Percentiles rank a stretch among this genome's conserved stretches.
Evolutionary conservation across 92 coral and sea anemone genomes (phyloP).

Genomic region (Palythoa heliodiscus): DNA sequence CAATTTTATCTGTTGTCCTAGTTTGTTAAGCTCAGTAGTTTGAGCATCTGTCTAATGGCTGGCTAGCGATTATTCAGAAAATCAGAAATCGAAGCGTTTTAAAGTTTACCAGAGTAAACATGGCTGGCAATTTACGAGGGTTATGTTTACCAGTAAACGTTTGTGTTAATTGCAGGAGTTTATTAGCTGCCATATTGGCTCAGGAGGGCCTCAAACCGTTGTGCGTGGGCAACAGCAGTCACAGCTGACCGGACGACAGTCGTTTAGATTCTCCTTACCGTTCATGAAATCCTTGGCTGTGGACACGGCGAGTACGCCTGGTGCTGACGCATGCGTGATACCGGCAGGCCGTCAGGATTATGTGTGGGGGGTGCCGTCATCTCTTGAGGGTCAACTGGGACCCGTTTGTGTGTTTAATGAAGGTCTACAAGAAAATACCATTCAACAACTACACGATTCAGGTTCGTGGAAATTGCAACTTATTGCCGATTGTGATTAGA

Average conservation of each 20-base stretch:
- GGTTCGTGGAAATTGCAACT: conserved; percentile 56
- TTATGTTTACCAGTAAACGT: background rate
- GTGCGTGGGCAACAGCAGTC: conserved; percentile 51
- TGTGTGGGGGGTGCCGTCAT: conserved; percentile 92
- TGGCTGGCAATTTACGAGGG: too few relatives aligned
- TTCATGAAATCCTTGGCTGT: conserved; percentile 44
- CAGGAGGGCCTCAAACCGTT: conserved; percentile 68
- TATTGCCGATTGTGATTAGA: background rate
- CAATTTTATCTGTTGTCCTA: too few relatives aligned
- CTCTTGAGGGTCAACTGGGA: conserved; percentile 96
- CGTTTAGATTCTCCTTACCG: conserved; percentile 63
- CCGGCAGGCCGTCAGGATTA: conserved; percentile 85
- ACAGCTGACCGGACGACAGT: conserved; percentile 42
- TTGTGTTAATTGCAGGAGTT: conserved; percentile 68
- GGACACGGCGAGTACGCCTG: conserved; percentile 27
- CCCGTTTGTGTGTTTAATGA: conserved; percentile 89
- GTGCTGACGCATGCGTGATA: conserved; percentile 48
- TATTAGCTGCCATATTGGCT: conserved; percentile 86
- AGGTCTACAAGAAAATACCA: conserved; percentile 73
- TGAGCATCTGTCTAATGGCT: too few relatives aligned
- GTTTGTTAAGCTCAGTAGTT: too few relatives aligned
- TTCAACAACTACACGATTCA: conserved; percentile 65
- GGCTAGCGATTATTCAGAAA: too few relatives aligned
- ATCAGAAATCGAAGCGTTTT: too few relatives aligned
- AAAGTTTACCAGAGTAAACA: too few relatives aligned